These are phyloP conservation scores for Glaucomys volans DNA, from an alignment of 2,113 vertebrate genomes.

Conservation along the genomic window DNA sequence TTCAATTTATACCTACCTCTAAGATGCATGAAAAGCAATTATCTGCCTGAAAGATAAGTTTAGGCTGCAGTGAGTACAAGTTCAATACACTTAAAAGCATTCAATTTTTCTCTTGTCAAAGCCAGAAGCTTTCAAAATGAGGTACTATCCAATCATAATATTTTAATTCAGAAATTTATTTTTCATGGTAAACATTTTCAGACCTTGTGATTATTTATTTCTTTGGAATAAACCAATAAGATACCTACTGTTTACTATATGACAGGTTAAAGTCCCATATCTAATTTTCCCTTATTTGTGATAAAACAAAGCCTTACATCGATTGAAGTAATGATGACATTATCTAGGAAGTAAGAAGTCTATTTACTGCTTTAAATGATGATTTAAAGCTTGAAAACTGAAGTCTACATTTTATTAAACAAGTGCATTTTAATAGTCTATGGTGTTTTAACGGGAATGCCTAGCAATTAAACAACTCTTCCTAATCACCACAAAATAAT, in stretches of 20 bases:
- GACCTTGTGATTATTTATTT: not conserved
- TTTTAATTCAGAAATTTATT: conserved; percentile 43
- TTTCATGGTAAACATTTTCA: conserved; percentile 37
- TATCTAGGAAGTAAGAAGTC: not conserved
- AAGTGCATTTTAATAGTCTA: not conserved
- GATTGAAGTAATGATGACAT: not conserved
- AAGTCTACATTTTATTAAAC: conserved; percentile 11
- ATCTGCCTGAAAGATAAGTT: conserved; percentile 50
- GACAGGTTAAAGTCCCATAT: not conserved
- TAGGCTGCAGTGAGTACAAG: conserved; percentile 36
- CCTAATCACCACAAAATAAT: conserved; percentile 1
- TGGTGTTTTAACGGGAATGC: conserved; percentile 5
- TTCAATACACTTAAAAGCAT: conserved; percentile 38
- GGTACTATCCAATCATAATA: not conserved
- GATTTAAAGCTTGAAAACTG: not conserved
- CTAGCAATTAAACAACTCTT: conserved; percentile 10
- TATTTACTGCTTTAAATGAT: conserved; percentile 21
- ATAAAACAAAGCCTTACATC: not conserved
- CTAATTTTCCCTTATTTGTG: not conserved
- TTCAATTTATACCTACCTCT: conserved; percentile 39
- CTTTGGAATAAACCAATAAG: conserved; percentile 1
- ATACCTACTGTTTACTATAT: not conserved
- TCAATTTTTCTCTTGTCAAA: conserved; percentile 65
- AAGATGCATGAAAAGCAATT: conserved; percentile 56
- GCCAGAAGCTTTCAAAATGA: conserved; percentile 42